Base-by-base conservation (phyloP, 2,888 invertebrate genomes). In the Liopterus haemorrhoidalis region DNA sequence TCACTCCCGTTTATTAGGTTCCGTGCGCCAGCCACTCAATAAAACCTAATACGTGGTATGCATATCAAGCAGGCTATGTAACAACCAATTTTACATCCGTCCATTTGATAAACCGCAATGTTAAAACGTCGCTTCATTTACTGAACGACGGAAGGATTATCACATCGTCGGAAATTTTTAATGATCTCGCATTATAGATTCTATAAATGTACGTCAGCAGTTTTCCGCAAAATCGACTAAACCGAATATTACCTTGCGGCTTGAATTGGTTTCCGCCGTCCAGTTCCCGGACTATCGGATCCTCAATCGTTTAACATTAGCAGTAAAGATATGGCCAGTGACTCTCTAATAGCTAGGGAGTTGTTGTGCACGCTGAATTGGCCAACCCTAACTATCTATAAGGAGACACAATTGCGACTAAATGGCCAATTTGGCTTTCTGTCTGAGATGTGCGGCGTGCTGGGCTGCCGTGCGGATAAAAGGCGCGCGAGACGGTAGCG, bases 1-100 rank as follows among this genome's bases (percentile, higher is more conserved):
- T 58, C 55, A 50, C 54, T 52, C 46, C 53, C 56, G 57, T 57
- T 57, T 59, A 59, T 59, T 59, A 54, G 57, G 56, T 58, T 59
- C 56, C 25, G 24, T 20, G 32, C 25, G 14, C 54, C 50, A 49
- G 54, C 55, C 56, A 57, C 57, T 58, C 59, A 58, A 59, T 59
- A 58, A 59, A 56, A 59, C 55, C 54, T 51, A 55, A 56, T 57
- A 58, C 59, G 59, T 57, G 59, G 50, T 51, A 46, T 38, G 57
- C 52, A 48, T 50, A 41, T 39, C 33, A 48, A 50, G 41, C 42
- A 36, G 28, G 31, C 32, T 16, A 12, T 36, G 11, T 36, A n/a
- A 20, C 20, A 4, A 16, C 36, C 27, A 14, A 11, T 27, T 11
- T 27, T 27, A 27, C 27, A 27, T 12, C 27, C 27, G 5, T 11